Evolutionary conservation across 2,888 invertebrate species (phyloP).

Genomic region (Megastigmus dorsalis): DNA sequence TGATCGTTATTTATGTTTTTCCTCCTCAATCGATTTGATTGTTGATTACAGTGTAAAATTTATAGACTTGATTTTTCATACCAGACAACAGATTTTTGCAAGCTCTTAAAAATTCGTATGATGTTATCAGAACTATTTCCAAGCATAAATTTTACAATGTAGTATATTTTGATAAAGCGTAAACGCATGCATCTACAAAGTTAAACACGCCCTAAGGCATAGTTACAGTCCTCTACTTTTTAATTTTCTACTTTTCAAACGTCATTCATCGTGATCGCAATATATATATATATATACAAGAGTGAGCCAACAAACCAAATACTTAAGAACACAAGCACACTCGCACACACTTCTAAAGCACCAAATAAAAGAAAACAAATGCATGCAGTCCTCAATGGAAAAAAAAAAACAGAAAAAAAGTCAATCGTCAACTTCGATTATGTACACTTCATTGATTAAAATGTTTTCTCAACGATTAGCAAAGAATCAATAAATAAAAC

Average conservation of each 20-base stretch:
- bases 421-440: conserved; percentile 49
- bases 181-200: conserved; percentile 36
- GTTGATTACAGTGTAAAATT: conserved; percentile 43
- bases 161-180: conserved; percentile 16
- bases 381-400: conserved; percentile 35
- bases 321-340: too few species aligned
- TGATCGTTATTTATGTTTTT: conserved; percentile 28
- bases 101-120: too few species aligned
- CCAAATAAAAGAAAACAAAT: too few species aligned
- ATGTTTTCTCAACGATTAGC: conserved; percentile 11
- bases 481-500: background rate
- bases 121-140: too few species aligned
- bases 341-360: conserved; percentile 24
- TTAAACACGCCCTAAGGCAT: background rate
- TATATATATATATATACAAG: conserved; percentile 21
- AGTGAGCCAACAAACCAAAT: conserved; percentile 6
- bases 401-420: too few species aligned
- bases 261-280: conserved; percentile 4
- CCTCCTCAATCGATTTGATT: background rate
- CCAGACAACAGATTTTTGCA: too few species aligned
- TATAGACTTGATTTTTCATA: background rate
- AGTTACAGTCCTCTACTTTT: too few species aligned
- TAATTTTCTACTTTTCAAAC: background rate
- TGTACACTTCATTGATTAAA: conserved; percentile 40
- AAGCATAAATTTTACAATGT: conserved; percentile 20